Evolutionary conservation across 2,797 vertebrate genomes (phyloP), one percentile per base, ranked within the genome.

Genomic region (Sciurus vulgaris): DNA sequence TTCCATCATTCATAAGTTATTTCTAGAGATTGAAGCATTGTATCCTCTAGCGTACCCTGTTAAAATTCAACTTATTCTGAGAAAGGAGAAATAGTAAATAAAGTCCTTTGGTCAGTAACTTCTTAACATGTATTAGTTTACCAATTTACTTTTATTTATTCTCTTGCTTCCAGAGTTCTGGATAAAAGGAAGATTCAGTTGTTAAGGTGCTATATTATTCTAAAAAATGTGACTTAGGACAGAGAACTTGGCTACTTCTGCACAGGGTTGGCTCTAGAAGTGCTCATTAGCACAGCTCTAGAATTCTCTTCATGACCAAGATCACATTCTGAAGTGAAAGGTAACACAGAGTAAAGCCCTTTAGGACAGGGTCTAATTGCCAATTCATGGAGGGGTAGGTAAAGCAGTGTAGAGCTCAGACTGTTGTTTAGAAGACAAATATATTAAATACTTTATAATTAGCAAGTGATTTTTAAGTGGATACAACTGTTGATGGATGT

Each of bases 401-500:
- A 13, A 92, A 81, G 4, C 63, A 8, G 59, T 47, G 47, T 44
- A 41, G 59, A 56, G 54, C 47, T 59, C 33, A 20, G 30, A n/a
- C 5, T 77, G 41, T 22, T 76, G 54, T 87, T 81, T 93, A 69
- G 49, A 56, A 94, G 44, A 81, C 26, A 89, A 92, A 94, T 72
- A 74, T 44, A 49, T 51, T 54, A 72, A 82, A 41, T 85, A 74
- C 7, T 67, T 72, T 84, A 72, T 30, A 67, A 79, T 67, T 41
- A 33, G 56, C 35, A 92, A 67, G 14, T 88, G 38, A 49, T 14
- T 73, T 87, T 91, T 73, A 96, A 78, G 56, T 86, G 33, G 13
- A 5, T 84, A 51, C 49, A 83, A 28, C 24, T 78, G 7, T 56
- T 67, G 33, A 73, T 93, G 67, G 33, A 7, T 77, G 30, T 59